A percentile compares a stretch with the other conserved stretches of the same genome.
These are phyloP conservation scores for Arctocebus calabarensis DNA, from an alignment of 2,797 vertebrate species.

Conservation along the genomic window DNA sequence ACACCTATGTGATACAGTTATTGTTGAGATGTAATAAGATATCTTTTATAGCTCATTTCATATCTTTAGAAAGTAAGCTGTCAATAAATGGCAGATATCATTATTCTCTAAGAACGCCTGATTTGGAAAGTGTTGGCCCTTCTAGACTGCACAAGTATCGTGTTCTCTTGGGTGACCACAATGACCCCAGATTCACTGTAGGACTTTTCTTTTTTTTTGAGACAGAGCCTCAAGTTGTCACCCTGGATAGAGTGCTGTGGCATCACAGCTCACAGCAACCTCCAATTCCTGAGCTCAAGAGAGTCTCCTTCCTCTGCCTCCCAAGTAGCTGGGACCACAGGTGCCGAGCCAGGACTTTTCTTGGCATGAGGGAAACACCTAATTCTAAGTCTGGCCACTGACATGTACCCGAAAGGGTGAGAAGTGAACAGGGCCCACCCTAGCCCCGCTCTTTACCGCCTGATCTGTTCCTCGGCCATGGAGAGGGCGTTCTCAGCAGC, in stretches of 20 bases:
- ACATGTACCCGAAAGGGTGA: not conserved
- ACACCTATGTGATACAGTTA: not conserved
- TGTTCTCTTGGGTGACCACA: not conserved
- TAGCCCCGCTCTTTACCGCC: conserved; percentile 87
- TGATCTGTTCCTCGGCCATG: conserved; percentile 90
- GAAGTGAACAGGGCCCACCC: not conserved
- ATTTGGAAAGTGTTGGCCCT: not conserved
- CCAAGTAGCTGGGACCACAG: too few species aligned
- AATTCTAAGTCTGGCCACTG: not conserved
- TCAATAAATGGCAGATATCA: not conserved
- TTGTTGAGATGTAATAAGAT: not conserved
- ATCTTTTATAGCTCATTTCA: not conserved
- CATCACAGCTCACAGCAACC: too few species aligned
- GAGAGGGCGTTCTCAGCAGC: conserved; percentile 91
- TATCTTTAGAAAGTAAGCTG: not conserved
- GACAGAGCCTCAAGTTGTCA: too few species aligned
- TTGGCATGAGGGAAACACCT: not conserved
- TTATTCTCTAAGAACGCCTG: not conserved
- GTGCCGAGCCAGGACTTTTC: too few species aligned
- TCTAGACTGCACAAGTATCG: not conserved
- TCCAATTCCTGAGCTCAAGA: too few species aligned
- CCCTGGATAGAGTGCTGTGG: too few species aligned
- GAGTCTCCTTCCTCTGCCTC: too few species aligned
- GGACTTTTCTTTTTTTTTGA: too few species aligned
- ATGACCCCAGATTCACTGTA: not conserved